Base-by-base conservation (phyloP, 2,888 invertebrate species). In the Mesorhabditis spiculigera region DNA sequence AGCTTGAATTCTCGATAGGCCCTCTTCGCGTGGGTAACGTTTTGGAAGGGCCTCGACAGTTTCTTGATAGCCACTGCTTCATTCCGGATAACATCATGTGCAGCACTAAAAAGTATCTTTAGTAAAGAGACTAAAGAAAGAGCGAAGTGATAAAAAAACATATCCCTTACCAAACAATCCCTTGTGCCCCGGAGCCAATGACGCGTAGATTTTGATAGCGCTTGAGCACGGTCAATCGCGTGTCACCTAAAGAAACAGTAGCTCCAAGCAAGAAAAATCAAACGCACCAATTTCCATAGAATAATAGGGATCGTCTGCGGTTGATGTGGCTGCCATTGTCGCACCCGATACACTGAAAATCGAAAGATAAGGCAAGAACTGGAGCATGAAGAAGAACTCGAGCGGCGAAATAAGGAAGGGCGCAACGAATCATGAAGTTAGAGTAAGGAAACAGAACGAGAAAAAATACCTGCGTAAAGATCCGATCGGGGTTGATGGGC, bases 1-100 rank as follows among this genome's bases (percentile, higher is more conserved):
- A 98, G 91, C 87, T 97, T 97, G 89, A 99, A 97, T 89, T 98
- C 98, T 86, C 98, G 91, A 89, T 97, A 99, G 81, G 98, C 97
- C 86, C 98, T 90, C 89, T 98, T 98, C 76, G 98, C 98, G 89
- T 98, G 97, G 16, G 97, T 98, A 77, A 97, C 97, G 90, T 98
- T 98, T 90, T 98, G 97, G 90, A 98, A 99, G 80, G 98, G 98
- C 87, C 97, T 91, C 86, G 95, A 96, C 83, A 99, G 90, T 88
- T 98, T 99, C 90, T 98, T 98, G 88, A 98, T 99, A 71, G 98
- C 98, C 81, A 99, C 97, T 90, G 95, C 95, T 67, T 81, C 75
- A 88, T 95, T 93, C 70, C 93, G 93, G 78, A 93, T 91, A 71
- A 93, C 93, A 89, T 99, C 98, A 88, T 93, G 93, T 66, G 97